Conservation (phyloP, 2,113 vertebrate species). For the Rallus limicola region DNA sequence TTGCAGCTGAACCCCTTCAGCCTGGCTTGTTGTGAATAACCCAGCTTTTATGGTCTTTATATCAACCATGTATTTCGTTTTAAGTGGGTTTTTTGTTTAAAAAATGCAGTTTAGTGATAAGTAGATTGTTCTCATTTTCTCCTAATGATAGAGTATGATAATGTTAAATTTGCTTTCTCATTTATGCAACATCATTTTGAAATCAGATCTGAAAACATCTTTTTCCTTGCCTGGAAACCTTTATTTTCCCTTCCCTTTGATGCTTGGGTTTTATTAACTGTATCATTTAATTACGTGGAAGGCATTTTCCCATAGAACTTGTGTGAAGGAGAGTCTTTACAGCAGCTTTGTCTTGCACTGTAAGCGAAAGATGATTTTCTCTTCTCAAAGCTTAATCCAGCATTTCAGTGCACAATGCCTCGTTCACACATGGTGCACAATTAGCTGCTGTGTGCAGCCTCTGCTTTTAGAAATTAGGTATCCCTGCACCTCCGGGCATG, state of each 20-base stretch:
- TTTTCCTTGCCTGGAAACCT: conserved; percentile 23
- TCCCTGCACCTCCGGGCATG: fast-evolving
- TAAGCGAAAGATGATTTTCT: neutral
- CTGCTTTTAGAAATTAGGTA: fast-evolving
- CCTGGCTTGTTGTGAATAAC: neutral
- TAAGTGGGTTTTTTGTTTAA: conserved; percentile 21
- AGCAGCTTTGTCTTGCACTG: neutral
- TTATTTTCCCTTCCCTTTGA: conserved; percentile 34
- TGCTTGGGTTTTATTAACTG: conserved; percentile 3
- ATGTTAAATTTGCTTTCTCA: conserved; percentile 7
- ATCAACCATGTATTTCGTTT: neutral
- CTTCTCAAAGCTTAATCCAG: neutral
- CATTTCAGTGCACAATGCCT: neutral
- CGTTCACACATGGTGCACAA: neutral
- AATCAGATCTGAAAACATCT: conserved; percentile 48
- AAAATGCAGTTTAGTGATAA: conserved; percentile 12
- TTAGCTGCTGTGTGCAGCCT: neutral
- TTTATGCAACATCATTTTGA: conserved; percentile 22
- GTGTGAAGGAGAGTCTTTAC: neutral
- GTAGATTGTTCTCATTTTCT: conserved; percentile 18
- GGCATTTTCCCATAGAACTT: neutral
- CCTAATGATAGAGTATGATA: conserved; percentile 16
- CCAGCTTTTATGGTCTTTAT: neutral
- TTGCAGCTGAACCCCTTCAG: neutral
- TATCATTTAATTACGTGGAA: conserved; percentile 20